A percentile compares a stretch with the other conserved stretches of the same genome.
Evolutionary conservation across 1,140 invertebrate species (phyloP).

Genomic region (Aporrectodea caliginosa): DNA sequence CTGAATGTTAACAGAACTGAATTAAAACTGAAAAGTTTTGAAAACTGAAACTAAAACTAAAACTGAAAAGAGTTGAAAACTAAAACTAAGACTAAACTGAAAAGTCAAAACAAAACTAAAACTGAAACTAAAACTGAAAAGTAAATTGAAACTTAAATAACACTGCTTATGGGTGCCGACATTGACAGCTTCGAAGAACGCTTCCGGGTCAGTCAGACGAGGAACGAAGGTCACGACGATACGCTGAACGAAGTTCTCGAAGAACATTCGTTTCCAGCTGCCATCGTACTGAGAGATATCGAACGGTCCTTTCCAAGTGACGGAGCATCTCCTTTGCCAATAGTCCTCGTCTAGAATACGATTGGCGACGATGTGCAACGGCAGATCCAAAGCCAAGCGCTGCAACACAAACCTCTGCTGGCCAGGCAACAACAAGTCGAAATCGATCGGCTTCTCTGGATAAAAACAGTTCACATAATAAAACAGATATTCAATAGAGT

Average conservation of each 20-base stretch:
- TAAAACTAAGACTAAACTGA: too few species aligned
- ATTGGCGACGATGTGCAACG: conserved; percentile 23
- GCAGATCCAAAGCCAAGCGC: conserved; percentile 25
- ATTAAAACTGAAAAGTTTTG: too few species aligned
- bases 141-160: too few species aligned
- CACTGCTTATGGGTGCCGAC: too few species aligned
- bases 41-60: too few species aligned
- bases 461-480: too few species aligned
- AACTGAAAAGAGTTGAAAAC: too few species aligned
- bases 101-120: too few species aligned
- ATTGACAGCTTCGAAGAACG: conserved; percentile 17
- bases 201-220: conserved; percentile 16
- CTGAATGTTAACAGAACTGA: too few species aligned
- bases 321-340: conserved; percentile 28
- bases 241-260: conserved; percentile 29
- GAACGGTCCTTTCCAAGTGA: conserved; percentile 17
- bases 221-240: conserved; percentile 35
- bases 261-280: conserved; percentile 34
- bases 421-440: conserved; percentile 18
- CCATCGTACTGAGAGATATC: conserved; percentile 28
- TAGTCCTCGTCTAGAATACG: conserved; percentile 31
- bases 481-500: too few species aligned
- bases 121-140: too few species aligned
- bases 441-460: conserved; percentile 16
- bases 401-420: conserved; percentile 26